Percentiles rank a stretch among this genome's conserved stretches.
Evolutionary conservation across 2,888 invertebrate genomes (phyloP).

Genomic region (Thalpophila matura): DNA sequence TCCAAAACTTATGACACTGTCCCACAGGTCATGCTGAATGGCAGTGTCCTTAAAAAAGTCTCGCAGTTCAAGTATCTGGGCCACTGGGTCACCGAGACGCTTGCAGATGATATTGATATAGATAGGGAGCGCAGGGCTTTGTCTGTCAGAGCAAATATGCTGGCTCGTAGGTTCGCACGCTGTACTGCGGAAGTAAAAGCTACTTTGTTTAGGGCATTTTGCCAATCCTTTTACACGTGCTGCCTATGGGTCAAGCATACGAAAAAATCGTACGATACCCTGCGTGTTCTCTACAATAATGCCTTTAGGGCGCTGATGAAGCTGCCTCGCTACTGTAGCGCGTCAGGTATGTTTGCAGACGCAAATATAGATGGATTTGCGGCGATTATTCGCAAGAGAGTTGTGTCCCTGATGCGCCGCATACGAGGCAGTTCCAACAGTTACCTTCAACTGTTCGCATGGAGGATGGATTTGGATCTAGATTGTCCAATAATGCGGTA

Average conservation of each 20-base stretch:
- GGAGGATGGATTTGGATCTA: not conserved
- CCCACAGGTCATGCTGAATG: not conserved
- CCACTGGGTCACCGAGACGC: not conserved
- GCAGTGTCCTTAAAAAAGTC: not conserved
- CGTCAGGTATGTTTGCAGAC: not conserved
- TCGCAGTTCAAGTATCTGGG: not conserved
- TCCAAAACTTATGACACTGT: not conserved
- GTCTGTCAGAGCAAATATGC: not conserved
- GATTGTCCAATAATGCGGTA: not conserved
- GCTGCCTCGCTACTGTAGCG: not conserved
- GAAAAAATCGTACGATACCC: not conserved
- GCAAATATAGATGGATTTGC: not conserved
- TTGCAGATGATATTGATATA: not conserved
- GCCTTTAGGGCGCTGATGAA: not conserved
- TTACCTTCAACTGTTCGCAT: not conserved
- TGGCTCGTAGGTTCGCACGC: not conserved
- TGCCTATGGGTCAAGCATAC: not conserved
- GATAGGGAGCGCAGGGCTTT: not conserved
- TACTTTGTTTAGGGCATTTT: not conserved
- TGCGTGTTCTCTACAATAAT: not conserved
- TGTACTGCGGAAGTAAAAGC: not conserved
- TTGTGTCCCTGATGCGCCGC: not conserved
- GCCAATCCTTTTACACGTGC: not conserved
- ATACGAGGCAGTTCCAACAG: slow-evolving; percentile 1
- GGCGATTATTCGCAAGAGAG: not conserved